A percentile compares a stretch with the other conserved stretches of the same genome.
phyloP scores from a whole-genome alignment of 2,113 vertebrate genomes.

The Proteles cristata region DNA sequence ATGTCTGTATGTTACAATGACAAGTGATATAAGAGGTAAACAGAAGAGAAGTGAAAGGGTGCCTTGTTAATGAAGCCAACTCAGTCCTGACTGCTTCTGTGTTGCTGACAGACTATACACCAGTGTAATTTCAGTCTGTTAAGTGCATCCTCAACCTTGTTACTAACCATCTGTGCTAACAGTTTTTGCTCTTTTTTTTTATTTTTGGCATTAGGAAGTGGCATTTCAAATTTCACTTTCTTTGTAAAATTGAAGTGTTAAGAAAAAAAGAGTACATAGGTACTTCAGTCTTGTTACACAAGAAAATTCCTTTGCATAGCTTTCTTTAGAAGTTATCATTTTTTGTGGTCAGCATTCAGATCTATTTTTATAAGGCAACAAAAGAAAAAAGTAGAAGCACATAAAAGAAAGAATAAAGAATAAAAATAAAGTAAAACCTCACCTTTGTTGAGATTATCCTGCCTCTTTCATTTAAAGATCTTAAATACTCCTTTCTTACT shows the following conservation, averaged over 20 bases:
- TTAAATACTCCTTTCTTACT: neutral
- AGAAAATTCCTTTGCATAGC: neutral
- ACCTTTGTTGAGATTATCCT: neutral
- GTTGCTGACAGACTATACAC: slow-evolving; percentile 34
- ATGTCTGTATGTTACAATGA: neutral
- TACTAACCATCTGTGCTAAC: slow-evolving; percentile 35
- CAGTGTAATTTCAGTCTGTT: neutral
- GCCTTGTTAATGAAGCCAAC: slow-evolving; percentile 16
- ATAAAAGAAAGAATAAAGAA: slow-evolving; percentile 59
- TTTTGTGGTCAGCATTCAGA: slow-evolving; percentile 15
- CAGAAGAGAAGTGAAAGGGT: neutral
- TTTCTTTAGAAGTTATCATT: slow-evolving; percentile 10
- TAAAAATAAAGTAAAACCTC: neutral
- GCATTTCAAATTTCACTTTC: slow-evolving; percentile 13
- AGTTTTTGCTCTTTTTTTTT: slow-evolving; percentile 26
- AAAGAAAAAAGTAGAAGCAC: slow-evolving; percentile 22
- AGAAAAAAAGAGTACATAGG: slow-evolving; percentile 9
- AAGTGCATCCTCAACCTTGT: slow-evolving; percentile 52
- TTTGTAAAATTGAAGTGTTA: slow-evolving; percentile 57
- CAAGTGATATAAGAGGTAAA: neutral
- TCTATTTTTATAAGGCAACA: slow-evolving; percentile 35
- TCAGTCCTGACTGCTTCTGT: slow-evolving; percentile 44
- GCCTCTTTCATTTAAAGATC: neutral
- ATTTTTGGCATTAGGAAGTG: slow-evolving; percentile 50
- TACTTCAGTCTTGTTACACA: neutral